Evolutionary conservation across 35 echinoderm and acorn worm species (phyloP), one percentile per base, ranked within the genome.

Genomic region (Chiridota heheva): DNA sequence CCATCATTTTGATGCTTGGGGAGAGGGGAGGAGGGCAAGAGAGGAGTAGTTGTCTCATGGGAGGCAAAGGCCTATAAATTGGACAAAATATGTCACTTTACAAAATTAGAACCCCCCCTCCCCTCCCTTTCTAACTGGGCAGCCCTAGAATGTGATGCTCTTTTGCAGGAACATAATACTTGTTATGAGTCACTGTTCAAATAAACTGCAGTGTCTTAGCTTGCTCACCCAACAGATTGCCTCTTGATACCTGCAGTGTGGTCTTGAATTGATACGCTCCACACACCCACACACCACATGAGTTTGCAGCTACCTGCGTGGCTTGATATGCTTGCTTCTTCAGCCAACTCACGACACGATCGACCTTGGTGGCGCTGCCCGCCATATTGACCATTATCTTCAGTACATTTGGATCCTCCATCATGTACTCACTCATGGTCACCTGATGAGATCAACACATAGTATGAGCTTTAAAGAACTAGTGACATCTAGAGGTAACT

Each of bases 351-450:
- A 84, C 82, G 29, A 93, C 79, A 28, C 72, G 73, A 41, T 93
- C 90, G 72, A 93, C 61, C 7, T 60, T 90, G 40, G 86, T 80
- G 30, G 87, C 72, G 13, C 24, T 85, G 44, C 82, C 88, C 20
- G 87, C 86, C 69, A 87, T 86, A 42, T 82, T 90, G 28, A 90
- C 67, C 42, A 96, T 39, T 81, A 90, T 86, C 24, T 72, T 80
- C 4, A 96, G 63, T 7, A 81, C 57, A 65, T 85, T 92, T 42
- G 84, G 81, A 80, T 98, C 95, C 62, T 98, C 83, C 89, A 98
- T 98, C 20, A 98, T 73, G 56, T 98, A 98, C 74, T 98, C 89
- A 76, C 95, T 89, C 95, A 98, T 98, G 18, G 85, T 73, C 2
- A 92, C 95, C 95, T 87, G 40, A 68, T 26, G 27, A 74, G 48